Evolutionary conservation across 53 echinoderm and acorn worm species (phyloP).

Genomic region (Echinometra lucunter): DNA sequence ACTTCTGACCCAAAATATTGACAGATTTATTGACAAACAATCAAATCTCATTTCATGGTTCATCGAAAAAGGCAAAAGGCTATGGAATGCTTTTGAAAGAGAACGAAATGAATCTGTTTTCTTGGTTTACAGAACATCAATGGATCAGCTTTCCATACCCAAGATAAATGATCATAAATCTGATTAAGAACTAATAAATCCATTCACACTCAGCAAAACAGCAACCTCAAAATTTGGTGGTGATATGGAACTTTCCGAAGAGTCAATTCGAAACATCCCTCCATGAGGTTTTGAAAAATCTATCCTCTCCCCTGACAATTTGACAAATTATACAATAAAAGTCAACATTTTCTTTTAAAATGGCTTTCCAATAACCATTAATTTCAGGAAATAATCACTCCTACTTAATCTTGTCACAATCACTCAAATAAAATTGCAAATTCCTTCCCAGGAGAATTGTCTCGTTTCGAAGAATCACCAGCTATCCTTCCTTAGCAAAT

Average conservation of each 20-base stretch:
- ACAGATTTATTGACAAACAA: constrained; percentile 48
- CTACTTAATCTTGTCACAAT: constrained; percentile 14
- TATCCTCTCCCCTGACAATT: background rate
- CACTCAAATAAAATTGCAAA: background rate
- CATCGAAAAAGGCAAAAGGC: background rate
- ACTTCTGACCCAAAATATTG: background rate
- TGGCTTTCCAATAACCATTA: background rate
- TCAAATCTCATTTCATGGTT: background rate
- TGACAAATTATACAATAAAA: constrained; percentile 40
- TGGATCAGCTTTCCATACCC: background rate
- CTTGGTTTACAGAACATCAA: background rate
- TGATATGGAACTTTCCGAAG: background rate
- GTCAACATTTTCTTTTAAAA: constrained; percentile 52
- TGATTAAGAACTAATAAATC: background rate
- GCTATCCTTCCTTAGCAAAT: background rate
- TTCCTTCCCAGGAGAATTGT: background rate
- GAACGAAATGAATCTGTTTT: background rate
- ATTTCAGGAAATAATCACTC: background rate
- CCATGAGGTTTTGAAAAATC: background rate
- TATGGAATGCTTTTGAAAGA: background rate
- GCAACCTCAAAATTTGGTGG: background rate
- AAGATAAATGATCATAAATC: constrained; percentile 14
- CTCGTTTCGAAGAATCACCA: no score
- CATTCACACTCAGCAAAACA: background rate
- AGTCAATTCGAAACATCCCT: background rate